A percentile compares a stretch with the other conserved stretches of the same genome.
Evolutionary conservation across 2,113 vertebrate genomes (phyloP).

Genomic region (Aspidoscelis tigris): DNA sequence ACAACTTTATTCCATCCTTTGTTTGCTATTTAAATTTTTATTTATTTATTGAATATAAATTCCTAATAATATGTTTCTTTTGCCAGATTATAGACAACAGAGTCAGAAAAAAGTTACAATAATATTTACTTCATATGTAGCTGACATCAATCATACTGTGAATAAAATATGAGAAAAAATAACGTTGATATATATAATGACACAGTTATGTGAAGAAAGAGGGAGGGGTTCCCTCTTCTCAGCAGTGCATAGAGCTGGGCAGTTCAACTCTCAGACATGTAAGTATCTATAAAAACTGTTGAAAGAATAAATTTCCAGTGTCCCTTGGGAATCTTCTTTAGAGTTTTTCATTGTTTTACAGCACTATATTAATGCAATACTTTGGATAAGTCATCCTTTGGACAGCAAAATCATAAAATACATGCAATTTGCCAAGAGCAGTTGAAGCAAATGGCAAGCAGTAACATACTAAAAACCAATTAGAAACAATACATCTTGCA

Average conservation of each 20-base stretch:
- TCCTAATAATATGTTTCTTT: too few relatives aligned
- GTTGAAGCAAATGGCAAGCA: slow-evolving; percentile 15
- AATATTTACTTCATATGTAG: neutral
- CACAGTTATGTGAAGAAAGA: neutral
- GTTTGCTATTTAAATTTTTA: too few relatives aligned
- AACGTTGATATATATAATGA: slow-evolving; percentile 7
- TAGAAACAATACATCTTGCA: slow-evolving; percentile 6
- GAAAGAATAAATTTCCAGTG: slow-evolving; percentile 10
- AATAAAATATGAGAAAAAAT: neutral
- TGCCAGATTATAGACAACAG: too few relatives aligned
- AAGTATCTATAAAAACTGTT: slow-evolving; percentile 20
- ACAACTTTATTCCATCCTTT: too few relatives aligned
- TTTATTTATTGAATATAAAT: too few relatives aligned
- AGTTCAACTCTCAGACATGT: slow-evolving; percentile 26
- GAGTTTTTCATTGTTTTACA: slow-evolving; percentile 22
- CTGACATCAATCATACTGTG: neutral
- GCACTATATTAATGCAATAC: neutral
- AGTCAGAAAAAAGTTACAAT: too few relatives aligned
- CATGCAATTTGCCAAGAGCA: slow-evolving; percentile 8
- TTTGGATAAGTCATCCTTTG: slow-evolving; percentile 12
- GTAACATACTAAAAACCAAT: slow-evolving; percentile 19
- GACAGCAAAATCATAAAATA: slow-evolving; percentile 29
- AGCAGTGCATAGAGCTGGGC: neutral
- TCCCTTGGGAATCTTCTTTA: neutral
- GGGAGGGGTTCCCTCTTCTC: neutral